Conservation (phyloP, 2,888 invertebrate genomes). For the Iphiclides podalirius region DNA sequence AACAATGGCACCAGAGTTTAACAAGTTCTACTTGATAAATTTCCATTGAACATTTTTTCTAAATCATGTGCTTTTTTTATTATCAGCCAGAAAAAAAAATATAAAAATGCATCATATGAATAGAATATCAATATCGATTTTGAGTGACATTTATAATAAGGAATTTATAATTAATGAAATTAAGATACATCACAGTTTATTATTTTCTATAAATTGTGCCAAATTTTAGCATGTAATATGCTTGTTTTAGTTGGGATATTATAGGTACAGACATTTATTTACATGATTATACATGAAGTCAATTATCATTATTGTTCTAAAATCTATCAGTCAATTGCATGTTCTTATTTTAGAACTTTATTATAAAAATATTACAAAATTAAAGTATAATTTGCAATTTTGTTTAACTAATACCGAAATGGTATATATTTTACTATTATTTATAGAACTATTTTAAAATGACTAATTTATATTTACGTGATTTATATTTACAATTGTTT, state of each 20-base stretch:
- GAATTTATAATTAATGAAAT: constrained; percentile 28
- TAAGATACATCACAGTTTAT: constrained; percentile 59
- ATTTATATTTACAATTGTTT: constrained; percentile 16
- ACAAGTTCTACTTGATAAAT: constrained; percentile 14
- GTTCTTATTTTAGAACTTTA: constrained; percentile 34
- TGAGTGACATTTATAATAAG: constrained; percentile 7
- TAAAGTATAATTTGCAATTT: constrained; percentile 24
- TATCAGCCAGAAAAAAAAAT: too few species aligned
- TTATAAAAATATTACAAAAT: constrained; percentile 41
- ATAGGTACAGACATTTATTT: constrained; percentile 38
- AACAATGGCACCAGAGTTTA: constrained; percentile 32
- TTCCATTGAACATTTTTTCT: constrained; percentile 12
- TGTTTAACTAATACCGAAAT: constrained; percentile 9
- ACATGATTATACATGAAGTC: constrained; percentile 42
- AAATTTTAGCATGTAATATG: constrained; percentile 35
- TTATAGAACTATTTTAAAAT: constrained; percentile 6
- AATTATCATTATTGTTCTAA: constrained; percentile 44
- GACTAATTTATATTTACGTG: constrained; percentile 3
- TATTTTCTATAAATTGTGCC: constrained; percentile 54
- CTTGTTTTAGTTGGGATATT: constrained; percentile 12
- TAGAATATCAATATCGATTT: neutral
- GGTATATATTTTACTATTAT: constrained; percentile 10
- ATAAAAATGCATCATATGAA: too few species aligned
- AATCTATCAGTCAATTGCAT: constrained; percentile 73
- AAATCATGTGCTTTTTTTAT: too few species aligned